These are phyloP conservation scores for Coptodon bakossiorum DNA, from an alignment of 2,113 vertebrate genomes.

Conservation along the genomic window DNA sequence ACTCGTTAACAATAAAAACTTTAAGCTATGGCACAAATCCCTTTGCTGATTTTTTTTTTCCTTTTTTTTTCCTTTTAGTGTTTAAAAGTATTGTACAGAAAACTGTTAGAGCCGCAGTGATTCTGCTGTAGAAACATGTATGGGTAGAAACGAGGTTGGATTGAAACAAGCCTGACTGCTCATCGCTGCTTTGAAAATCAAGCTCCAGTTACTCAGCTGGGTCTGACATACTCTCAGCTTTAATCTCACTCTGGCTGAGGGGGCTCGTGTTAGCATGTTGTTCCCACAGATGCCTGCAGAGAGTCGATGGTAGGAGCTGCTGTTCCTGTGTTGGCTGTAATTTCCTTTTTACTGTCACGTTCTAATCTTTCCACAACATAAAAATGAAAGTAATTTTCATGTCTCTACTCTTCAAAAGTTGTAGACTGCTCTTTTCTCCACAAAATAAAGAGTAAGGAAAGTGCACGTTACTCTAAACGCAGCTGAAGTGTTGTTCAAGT, in stretches of 20 bases:
- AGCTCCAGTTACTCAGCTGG: not conserved
- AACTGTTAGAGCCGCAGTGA: not conserved
- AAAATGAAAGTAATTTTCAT: not conserved
- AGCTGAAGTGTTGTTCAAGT: not conserved
- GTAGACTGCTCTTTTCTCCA: not conserved
- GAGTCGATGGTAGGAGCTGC: not conserved
- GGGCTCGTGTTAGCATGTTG: not conserved
- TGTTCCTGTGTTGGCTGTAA: not conserved
- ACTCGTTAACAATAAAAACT: not conserved
- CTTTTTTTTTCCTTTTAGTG: not conserved
- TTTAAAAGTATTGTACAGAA: not conserved
- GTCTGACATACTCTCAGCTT: not conserved
- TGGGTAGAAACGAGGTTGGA: not conserved
- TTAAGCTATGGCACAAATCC: not conserved
- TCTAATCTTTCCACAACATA: not conserved
- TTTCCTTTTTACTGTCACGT: not conserved
- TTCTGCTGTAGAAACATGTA: not conserved
- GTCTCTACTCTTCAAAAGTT: not conserved
- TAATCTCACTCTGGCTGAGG: not conserved
- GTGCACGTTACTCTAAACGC: not conserved
- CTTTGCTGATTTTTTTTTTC: not conserved
- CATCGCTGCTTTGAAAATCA: not conserved
- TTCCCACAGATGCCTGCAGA: not conserved
- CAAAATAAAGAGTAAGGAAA: not conserved
- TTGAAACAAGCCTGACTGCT: not conserved